These are phyloP conservation scores for Pocillopora verrucosa DNA, from an alignment of 64 coral and sea anemone genomes.

Conservation along the genomic window DNA sequence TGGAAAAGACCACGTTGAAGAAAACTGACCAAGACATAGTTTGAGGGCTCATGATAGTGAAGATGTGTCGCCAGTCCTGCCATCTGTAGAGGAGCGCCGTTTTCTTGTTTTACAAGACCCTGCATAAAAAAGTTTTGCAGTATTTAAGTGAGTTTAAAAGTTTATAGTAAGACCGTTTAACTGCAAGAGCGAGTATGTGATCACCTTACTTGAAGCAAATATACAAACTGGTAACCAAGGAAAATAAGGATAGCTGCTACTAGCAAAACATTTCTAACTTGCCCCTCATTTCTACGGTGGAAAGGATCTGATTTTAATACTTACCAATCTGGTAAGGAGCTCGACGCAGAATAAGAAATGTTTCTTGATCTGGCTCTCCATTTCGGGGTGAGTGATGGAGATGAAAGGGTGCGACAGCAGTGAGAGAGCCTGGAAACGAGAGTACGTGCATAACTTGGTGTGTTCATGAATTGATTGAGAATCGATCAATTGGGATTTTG, in stretches of 20 bases:
- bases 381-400: slow-evolving; percentile 50
- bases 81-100: slow-evolving; percentile 67
- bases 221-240: no score
- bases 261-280: no score
- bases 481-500: background rate
- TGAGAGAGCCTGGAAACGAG: slow-evolving; percentile 32
- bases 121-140: background rate
- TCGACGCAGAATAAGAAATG: slow-evolving; percentile 86
- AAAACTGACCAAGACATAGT: slow-evolving; percentile 71
- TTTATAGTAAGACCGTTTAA: background rate
- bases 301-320: background rate
- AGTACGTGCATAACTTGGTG: background rate
- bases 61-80: slow-evolving; percentile 76
- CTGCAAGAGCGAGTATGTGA: no score
- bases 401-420: slow-evolving; percentile 71
- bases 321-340: slow-evolving; percentile 74
- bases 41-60: slow-evolving; percentile 85
- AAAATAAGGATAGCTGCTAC: no score
- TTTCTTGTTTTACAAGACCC: slow-evolving; percentile 60
- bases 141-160: background rate
- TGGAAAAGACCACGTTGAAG: slow-evolving; percentile 72
- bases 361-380: slow-evolving; percentile 70
- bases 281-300: background rate
- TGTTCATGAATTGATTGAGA: no score
- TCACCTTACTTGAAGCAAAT: no score